Evolutionary conservation across 2,113 vertebrate species (phyloP).

Genomic region (Chlorocebus sabaeus): DNA sequence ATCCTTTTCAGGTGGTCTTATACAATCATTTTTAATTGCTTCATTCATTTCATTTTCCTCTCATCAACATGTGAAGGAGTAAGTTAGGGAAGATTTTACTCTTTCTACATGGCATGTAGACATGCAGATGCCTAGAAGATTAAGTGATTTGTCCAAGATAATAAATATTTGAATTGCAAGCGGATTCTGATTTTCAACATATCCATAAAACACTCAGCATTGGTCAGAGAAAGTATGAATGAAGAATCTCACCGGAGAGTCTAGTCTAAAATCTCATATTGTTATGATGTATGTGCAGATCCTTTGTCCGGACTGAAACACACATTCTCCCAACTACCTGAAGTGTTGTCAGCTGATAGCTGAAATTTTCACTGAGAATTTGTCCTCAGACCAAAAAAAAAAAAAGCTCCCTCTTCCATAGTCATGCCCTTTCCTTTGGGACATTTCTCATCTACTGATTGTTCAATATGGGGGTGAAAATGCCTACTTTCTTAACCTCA

Average conservation of each 20-base stretch:
- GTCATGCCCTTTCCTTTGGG: neutral
- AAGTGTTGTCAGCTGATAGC: neutral
- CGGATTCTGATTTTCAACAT: neutral
- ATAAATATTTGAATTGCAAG: neutral
- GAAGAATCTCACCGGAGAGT: neutral
- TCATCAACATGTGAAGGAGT: neutral
- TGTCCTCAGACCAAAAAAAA: neutral
- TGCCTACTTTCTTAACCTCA: neutral
- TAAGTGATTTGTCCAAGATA: neutral
- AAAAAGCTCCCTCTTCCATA: neutral
- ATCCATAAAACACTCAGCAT: neutral
- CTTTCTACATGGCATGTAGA: neutral
- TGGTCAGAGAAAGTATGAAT: neutral
- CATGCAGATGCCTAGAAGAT: neutral
- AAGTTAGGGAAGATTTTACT: neutral
- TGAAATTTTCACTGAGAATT: neutral
- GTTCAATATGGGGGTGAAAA: neutral
- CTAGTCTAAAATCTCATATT: neutral
- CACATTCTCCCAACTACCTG: neutral
- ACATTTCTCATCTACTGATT: rapidly evolving
- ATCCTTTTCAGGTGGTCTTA: neutral
- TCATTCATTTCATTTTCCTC: neutral
- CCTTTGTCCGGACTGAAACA: neutral
- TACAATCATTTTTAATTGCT: neutral
- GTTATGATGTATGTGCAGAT: neutral